phyloP scores from a whole-genome alignment of 2,797 vertebrate species.

The Hydrophis major region DNA sequence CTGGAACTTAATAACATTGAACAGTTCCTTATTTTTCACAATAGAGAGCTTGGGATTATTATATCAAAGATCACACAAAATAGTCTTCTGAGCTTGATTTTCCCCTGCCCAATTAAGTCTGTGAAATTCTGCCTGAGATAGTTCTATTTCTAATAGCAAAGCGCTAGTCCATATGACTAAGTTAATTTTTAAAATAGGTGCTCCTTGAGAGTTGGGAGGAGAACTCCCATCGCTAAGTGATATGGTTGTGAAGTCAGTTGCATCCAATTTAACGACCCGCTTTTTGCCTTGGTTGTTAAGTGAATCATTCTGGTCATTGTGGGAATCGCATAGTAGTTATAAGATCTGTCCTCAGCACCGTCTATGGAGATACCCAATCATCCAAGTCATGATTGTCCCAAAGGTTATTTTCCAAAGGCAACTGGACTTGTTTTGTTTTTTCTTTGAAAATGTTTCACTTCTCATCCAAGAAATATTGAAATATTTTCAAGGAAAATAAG shows the following conservation, averaged over 20 bases:
- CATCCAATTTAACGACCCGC: not conserved
- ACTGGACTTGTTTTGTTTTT: not conserved
- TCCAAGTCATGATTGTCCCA: not conserved
- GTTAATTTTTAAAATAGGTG: not conserved
- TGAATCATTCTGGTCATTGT: too few relatives aligned
- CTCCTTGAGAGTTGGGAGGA: not conserved
- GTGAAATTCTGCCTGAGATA: not conserved
- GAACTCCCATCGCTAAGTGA: not conserved
- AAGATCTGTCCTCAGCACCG: not conserved
- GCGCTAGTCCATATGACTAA: not conserved
- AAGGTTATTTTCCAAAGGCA: not conserved
- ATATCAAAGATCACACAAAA: not conserved
- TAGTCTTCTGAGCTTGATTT: not conserved
- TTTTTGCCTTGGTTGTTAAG: not conserved
- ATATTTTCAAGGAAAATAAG: not conserved
- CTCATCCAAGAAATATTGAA: not conserved
- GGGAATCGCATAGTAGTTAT: not conserved
- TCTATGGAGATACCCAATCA: not conserved
- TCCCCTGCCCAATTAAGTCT: not conserved
- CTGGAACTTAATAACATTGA: not conserved
- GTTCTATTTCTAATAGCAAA: not conserved
- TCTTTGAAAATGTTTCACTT: not conserved
- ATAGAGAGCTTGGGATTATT: not conserved
- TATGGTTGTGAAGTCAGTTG: not conserved
- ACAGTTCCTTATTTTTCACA: not conserved